Conservation (phyloP, 2,888 invertebrate species). For the Parnassius smintheus region DNA sequence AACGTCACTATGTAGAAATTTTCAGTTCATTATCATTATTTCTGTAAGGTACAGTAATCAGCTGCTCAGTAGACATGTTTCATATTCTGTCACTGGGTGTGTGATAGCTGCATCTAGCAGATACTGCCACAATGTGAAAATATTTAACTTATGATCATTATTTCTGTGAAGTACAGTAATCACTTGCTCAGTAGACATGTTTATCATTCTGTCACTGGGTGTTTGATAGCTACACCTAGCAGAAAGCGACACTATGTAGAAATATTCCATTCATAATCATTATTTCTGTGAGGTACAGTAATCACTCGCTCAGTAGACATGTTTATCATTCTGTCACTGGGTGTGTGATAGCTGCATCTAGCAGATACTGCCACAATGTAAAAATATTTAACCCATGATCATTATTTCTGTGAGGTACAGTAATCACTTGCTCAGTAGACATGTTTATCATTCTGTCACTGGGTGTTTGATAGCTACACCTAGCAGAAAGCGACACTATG, state of each 20-base stretch:
- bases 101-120: no score
- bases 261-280: neutral
- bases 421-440: slow-evolving; percentile 25
- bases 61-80: no score
- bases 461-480: no score
- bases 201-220: slow-evolving; percentile 25
- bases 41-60: no score
- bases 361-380: neutral
- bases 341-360: slow-evolving; percentile 8
- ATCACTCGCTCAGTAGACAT: slow-evolving; percentile 9
- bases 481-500: no score
- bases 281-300: neutral
- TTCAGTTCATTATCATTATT: no score
- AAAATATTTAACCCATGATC: neutral
- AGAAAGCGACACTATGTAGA: neutral
- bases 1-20: no score
- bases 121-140: no score
- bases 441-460: no score
- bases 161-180: neutral
- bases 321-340: slow-evolving; percentile 12
- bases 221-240: slow-evolving; percentile 29
- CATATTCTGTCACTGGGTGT: no score
- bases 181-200: slow-evolving; percentile 6
- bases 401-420: slow-evolving; percentile 27
- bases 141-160: no score